Conservation (phyloP, 1,140 invertebrate genomes). For the Metopolophium dirhodum region DNA sequence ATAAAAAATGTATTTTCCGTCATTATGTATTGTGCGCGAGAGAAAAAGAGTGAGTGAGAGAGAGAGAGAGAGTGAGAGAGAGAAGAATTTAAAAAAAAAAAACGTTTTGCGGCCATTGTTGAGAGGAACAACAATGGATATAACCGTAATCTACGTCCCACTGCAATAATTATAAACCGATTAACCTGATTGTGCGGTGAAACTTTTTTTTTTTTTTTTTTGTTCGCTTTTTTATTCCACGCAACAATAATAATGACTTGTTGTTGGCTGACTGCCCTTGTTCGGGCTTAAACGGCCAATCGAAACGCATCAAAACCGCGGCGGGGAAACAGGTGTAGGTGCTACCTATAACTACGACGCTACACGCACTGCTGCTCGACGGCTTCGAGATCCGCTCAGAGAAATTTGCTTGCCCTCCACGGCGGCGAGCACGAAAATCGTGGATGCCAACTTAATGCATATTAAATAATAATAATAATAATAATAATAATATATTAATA, state of each 20-base stretch:
- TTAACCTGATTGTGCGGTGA: conserved; percentile 57
- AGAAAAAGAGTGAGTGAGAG: neutral
- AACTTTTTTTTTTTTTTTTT: conserved; percentile 41
- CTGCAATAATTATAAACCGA: conserved; percentile 56
- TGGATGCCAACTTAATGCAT: neutral
- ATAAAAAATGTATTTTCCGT: conserved; percentile 57
- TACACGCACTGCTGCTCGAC: neutral
- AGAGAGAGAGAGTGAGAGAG: neutral
- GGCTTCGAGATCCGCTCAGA: neutral
- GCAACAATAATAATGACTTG: conserved; percentile 41
- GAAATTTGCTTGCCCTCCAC: neutral
- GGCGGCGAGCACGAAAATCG: neutral
- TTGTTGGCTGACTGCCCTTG: conserved; percentile 44
- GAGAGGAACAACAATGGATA: conserved; percentile 45
- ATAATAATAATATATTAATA: no score
- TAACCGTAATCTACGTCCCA: conserved; percentile 50
- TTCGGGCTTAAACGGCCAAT: conserved; percentile 38
- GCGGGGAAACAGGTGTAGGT: conserved; percentile 25
- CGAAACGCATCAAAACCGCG: conserved; percentile 20
- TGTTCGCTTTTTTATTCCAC: conserved; percentile 35
- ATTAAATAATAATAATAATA: no score
- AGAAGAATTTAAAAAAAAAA: neutral
- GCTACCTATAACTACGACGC: neutral
- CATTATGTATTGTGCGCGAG: conserved; percentile 35
- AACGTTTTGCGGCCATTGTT: conserved; percentile 56